These are phyloP conservation scores for Myrmophylax atrothorax DNA, from an alignment of 2,113 vertebrate species.

Conservation along the genomic window DNA sequence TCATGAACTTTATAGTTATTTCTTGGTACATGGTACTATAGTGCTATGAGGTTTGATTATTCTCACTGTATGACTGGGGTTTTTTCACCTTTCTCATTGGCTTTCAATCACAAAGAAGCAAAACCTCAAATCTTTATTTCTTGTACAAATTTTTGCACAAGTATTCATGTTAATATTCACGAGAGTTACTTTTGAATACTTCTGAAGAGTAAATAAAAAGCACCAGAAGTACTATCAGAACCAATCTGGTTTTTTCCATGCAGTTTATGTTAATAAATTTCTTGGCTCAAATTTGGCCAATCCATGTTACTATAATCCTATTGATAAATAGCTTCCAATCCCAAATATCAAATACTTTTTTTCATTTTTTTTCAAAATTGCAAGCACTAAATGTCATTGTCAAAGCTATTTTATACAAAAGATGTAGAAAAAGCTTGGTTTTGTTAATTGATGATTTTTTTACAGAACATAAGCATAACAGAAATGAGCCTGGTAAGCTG, in stretches of 20 bases:
- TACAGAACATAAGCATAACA: not conserved
- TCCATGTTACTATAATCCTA: not conserved
- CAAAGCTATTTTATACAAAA: not conserved
- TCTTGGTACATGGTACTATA: not conserved
- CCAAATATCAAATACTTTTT: conserved; percentile 21
- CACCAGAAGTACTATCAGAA: not conserved
- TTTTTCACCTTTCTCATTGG: not conserved
- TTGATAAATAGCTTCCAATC: not conserved
- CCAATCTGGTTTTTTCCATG: not conserved
- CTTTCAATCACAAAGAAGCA: not conserved
- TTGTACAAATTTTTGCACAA: not conserved
- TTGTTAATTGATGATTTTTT: not conserved
- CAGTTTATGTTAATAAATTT: not conserved
- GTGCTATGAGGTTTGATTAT: not conserved
- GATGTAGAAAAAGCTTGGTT: not conserved
- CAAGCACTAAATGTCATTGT: not conserved
- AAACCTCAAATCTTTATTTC: not conserved
- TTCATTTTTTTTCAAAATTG: conserved; percentile 11
- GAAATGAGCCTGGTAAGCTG: not conserved
- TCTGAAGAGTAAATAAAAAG: not conserved
- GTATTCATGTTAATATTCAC: not conserved
- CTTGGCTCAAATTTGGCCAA: not conserved
- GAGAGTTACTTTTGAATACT: not conserved
- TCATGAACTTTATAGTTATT: not conserved
- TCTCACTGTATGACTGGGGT: not conserved